Evolutionary conservation across 2,797 vertebrate species (phyloP).

Genomic region (Ctenochaetus hawaiiensis): DNA sequence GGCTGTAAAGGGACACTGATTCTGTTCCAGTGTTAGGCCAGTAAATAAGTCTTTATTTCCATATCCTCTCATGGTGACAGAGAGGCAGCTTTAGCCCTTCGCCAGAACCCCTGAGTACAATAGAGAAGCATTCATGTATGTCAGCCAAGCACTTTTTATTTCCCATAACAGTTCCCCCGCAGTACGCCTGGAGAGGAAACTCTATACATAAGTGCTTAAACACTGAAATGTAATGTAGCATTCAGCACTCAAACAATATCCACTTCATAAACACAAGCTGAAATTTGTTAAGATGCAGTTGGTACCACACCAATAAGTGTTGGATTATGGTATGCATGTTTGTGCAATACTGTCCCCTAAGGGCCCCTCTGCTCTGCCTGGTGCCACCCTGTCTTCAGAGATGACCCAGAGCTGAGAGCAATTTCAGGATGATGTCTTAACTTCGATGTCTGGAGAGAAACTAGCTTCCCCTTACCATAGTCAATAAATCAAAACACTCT

Average conservation of each 20-base stretch:
- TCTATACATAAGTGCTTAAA: conserved; percentile 59
- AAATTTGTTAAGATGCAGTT: conserved; percentile 37
- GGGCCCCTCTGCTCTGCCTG: conserved; percentile 52
- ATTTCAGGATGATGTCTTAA: conserved; percentile 63
- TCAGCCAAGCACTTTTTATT: conserved; percentile 64
- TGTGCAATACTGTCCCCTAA: conserved; percentile 35
- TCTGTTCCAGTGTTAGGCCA: conserved; percentile 43
- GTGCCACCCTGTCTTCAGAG: conserved; percentile 72
- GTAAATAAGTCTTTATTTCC: conserved; percentile 70
- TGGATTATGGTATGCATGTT: conserved; percentile 52
- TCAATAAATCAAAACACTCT: conserved; percentile 33
- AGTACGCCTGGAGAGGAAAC: conserved; percentile 51
- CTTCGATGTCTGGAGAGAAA: conserved; percentile 56
- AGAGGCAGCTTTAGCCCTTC: conserved; percentile 52
- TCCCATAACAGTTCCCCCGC: conserved; percentile 55
- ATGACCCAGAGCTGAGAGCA: conserved; percentile 61
- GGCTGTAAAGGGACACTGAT: conserved; percentile 60
- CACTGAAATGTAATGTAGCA: conserved; percentile 34
- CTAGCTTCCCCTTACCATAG: conserved; percentile 31
- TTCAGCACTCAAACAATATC: conserved; percentile 28
- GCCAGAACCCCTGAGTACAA: conserved; percentile 65
- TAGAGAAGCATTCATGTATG: conserved; percentile 49
- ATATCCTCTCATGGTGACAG: conserved; percentile 63
- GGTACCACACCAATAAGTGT: conserved; percentile 35
- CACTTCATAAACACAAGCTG: conserved; percentile 35